These are phyloP conservation scores for Cyanistes caeruleus DNA, from an alignment of 2,113 vertebrate species.

Conservation along the genomic window DNA sequence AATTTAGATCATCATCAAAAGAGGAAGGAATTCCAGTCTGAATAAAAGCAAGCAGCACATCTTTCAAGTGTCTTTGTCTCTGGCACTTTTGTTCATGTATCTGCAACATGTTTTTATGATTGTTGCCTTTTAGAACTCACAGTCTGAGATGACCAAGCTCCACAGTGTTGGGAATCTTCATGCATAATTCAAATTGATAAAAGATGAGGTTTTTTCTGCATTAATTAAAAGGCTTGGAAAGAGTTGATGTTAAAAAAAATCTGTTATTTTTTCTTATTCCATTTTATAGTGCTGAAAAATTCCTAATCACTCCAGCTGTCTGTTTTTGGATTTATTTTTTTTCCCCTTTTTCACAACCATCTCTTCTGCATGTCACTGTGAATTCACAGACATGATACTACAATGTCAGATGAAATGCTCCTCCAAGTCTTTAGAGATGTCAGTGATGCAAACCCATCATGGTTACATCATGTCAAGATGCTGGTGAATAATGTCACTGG, in stretches of 20 bases:
- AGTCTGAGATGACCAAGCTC: not conserved
- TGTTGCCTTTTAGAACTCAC: not conserved
- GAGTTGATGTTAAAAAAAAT: not conserved
- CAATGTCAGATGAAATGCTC: conserved; percentile 36
- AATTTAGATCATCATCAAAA: not conserved
- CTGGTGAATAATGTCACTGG: not conserved
- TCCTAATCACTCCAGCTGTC: not conserved
- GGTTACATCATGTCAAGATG: conserved; percentile 38
- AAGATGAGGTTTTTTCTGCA: not conserved
- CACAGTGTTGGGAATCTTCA: not conserved
- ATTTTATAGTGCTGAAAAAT: not conserved
- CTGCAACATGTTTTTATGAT: not conserved
- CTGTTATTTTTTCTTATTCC: not conserved
- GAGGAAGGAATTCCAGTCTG: not conserved
- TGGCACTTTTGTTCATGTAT: not conserved
- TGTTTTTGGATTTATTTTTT: not conserved
- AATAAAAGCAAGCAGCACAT: not conserved
- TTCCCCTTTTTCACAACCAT: not conserved
- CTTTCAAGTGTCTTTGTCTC: not conserved
- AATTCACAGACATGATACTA: conserved; percentile 24
- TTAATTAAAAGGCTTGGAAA: not conserved
- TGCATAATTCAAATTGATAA: not conserved
- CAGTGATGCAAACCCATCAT: conserved; percentile 12
- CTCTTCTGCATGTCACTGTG: conserved; percentile 27
- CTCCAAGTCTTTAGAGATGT: conserved; percentile 24